phyloP scores from a whole-genome alignment of 2,113 vertebrate genomes.

The Platycercus adscitus region DNA sequence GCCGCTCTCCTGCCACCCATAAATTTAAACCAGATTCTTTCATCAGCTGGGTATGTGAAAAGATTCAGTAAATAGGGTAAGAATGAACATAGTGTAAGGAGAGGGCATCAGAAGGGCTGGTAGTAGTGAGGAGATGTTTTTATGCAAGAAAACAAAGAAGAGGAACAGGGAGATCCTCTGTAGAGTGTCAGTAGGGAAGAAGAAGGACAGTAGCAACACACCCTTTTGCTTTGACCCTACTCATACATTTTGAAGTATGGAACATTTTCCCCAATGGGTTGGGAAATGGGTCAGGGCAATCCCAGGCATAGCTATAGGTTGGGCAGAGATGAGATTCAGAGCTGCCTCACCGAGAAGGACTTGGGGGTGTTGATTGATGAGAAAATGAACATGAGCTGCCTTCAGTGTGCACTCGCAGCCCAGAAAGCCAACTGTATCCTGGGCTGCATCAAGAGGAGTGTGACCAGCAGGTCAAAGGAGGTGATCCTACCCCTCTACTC shows the following conservation, averaged over 20 bases:
- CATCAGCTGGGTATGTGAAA: not conserved
- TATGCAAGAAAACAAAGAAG: not conserved
- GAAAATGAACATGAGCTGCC: too few relatives aligned
- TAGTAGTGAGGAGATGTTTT: not conserved
- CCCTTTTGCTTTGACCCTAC: not conserved
- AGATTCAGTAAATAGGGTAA: not conserved
- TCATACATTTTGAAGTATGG: not conserved
- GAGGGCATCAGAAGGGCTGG: not conserved
- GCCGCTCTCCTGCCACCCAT: not conserved
- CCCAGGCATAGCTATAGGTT: too few relatives aligned
- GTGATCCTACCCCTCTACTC: too few relatives aligned
- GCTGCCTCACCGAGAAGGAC: too few relatives aligned
- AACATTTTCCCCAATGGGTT: not conserved
- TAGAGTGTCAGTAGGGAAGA: not conserved
- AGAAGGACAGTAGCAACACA: not conserved
- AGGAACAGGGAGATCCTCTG: not conserved
- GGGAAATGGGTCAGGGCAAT: too few relatives aligned
- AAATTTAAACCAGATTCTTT: not conserved
- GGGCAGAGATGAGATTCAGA: too few relatives aligned
- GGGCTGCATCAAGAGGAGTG: too few relatives aligned
- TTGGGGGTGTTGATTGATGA: too few relatives aligned
- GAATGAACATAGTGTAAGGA: not conserved
- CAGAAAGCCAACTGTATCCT: too few relatives aligned
- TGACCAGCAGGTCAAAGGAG: too few relatives aligned
- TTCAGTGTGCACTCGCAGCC: too few relatives aligned